Base-by-base conservation (phyloP, 2,113 vertebrate species). In the Bujurquina vittata region DNA sequence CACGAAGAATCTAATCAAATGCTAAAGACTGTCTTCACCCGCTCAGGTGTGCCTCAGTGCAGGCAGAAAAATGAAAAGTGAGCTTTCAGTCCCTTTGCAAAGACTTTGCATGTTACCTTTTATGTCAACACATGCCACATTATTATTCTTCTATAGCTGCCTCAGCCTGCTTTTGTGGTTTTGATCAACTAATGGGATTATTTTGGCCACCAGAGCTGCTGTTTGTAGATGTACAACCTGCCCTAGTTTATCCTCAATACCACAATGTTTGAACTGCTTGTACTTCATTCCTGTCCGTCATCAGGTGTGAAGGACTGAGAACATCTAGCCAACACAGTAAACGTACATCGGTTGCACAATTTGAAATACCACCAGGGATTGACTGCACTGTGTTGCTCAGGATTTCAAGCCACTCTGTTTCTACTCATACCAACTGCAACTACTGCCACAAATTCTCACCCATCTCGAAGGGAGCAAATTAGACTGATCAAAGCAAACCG, bases 401-500 rank as follows among this genome's bases (percentile, higher is more conserved):
- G 78, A 72, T 58, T 72, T 78, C 61, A 75, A 9, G 6, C 40
- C 55, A 61, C 76, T 89, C 37, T 84, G 84, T 82, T 88, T 87
- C 74, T 73, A 26, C 75, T 84, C 35, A 10, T 58, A 87, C 49
- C 79, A 83, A 88, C 65, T 77, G 61, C 54, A 83, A 74, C 43
- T 65, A 62, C 75, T 78, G 10, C 29, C 35, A 77, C 73, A 76
- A 52, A 82, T 73, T 86, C 67, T 87, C 72, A 67, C 67, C 56
- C 77, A 40, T 76, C 67, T 82, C 37, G n/a, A 10, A 81, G 35
- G 60, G 54, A 79, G 61, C 37, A 83, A 85, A 93, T 91, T 82
- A 84, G 35, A 84, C 46, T 65, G 82, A 93, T 93, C 87, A 93
- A 92, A 93, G 92, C 69, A 76, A 89, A 93, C 87, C 89, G 7